phyloP scores from a whole-genome alignment of 2,888 invertebrate genomes.

The Scelioninae gen. 2 region DNA sequence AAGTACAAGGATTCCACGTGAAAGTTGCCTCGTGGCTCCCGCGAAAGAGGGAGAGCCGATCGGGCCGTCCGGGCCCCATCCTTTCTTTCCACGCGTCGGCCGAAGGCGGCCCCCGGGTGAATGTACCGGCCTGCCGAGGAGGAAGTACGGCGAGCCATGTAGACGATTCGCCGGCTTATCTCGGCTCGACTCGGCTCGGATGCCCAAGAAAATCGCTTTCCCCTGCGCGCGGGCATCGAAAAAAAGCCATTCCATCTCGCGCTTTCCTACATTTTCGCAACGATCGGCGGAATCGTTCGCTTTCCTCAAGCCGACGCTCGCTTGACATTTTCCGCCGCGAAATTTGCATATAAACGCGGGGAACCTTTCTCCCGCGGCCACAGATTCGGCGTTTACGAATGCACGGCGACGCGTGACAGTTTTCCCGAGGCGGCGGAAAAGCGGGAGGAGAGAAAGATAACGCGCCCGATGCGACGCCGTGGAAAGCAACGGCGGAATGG shows the following conservation, averaged over 20 bases:
- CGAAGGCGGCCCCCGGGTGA: constrained; percentile 53
- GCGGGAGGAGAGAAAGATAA: too few species aligned
- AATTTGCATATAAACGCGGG: constrained; percentile 15
- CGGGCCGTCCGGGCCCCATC: constrained; percentile 56
- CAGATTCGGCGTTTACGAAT: constrained; percentile 4
- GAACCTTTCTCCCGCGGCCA: constrained; percentile 19
- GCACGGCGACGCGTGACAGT: too few species aligned
- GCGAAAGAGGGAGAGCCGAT: constrained; percentile 41
- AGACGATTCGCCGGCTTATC: constrained; percentile 58
- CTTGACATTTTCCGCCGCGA: constrained; percentile 36
- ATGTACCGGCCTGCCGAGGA: constrained; percentile 54
- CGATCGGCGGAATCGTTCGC: constrained; percentile 41
- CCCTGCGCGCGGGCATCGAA: constrained; percentile 59
- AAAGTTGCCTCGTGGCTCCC: constrained; percentile 68
- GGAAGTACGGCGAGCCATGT: constrained; percentile 55
- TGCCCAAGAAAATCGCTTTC: constrained; percentile 65
- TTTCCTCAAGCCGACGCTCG: constrained; percentile 48
- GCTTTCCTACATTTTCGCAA: constrained; percentile 55
- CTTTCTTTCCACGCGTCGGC: constrained; percentile 61
- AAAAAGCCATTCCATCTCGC: constrained; percentile 49
- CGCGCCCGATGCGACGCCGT: too few species aligned
- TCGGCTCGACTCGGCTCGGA: constrained; percentile 38
- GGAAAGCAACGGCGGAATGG: too few species aligned
- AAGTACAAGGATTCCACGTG: constrained; percentile 63
- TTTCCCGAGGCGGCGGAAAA: constrained; percentile 40